Evolutionary conservation across 2,888 invertebrate genomes (phyloP), one percentile per base, ranked within the genome.

Genomic region (Lasioglossum lativentre): DNA sequence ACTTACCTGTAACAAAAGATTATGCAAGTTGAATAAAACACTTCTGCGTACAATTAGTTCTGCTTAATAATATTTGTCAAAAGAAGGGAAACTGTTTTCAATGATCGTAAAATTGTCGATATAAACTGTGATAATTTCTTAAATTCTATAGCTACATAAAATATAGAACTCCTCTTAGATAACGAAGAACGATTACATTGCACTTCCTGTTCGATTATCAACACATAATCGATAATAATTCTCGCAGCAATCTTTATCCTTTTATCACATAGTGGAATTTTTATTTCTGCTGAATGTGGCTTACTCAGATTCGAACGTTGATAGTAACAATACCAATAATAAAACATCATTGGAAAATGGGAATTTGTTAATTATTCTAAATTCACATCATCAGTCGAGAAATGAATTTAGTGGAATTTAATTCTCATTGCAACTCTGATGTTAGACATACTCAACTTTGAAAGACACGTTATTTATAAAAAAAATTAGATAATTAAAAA

Each of bases 1-100:
- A 82, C 83, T 84, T 70, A 82, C 83, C 77, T 84, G 56, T 40
- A 84, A 84, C 68, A 74, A 19, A 63, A 40, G 59, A 4, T 47
- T 59, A 45, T 34, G 47, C 12, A 30, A 14, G 23, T n/a, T 3
- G 16, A 66, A 30, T 47, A 45, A 23, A 12, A 42, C 27, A 23
- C 12, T 42, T 45, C 0, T n/a, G n/a, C n/a, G n/a, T n/a, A n/a
- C n/a, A n/a, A n/a, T n/a, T n/a, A n/a, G n/a, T n/a, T n/a, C n/a
- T 5, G 16, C 42, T 42, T 42, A 42, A 0, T 42, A 14, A 42
- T 42, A 42, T 42, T 14, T 12, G 14, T 42, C 12, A 42, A 42
- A 42, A 12, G 42, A n/a, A n/a, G n/a, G n/a, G n/a, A n/a, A n/a
- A n/a, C n/a, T n/a, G n/a, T n/a, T n/a, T n/a, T n/a, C n/a, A n/a